phyloP scores from a whole-genome alignment of 1,140 invertebrate species.

The Samia ricini region DNA sequence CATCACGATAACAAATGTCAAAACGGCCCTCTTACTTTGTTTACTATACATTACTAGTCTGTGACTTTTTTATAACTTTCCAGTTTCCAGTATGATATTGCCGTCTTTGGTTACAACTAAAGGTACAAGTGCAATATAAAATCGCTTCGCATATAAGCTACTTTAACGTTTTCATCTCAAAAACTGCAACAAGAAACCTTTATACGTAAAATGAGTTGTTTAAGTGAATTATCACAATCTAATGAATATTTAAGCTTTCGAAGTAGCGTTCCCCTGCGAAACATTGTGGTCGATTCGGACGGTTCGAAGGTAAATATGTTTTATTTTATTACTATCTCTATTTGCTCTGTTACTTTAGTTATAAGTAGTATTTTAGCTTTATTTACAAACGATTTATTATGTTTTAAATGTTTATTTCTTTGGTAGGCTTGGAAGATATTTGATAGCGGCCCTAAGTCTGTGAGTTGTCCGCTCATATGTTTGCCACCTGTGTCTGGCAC shows the following conservation, averaged over 20 bases:
- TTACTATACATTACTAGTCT: too few species aligned
- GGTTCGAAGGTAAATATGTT: slow-evolving; percentile 82
- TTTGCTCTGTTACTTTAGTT: too few species aligned
- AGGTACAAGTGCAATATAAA: too few species aligned
- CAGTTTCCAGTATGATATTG: too few species aligned
- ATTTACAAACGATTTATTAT: neutral
- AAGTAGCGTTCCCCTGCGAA: slow-evolving; percentile 88
- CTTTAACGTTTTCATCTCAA: neutral
- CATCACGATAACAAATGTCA: too few species aligned
- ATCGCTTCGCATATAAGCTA: too few species aligned
- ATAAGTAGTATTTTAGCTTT: too few species aligned
- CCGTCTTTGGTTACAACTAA: too few species aligned
- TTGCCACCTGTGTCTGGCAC: slow-evolving; percentile 93
- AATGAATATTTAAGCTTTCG: slow-evolving; percentile 92
- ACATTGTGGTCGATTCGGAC: slow-evolving; percentile 89
- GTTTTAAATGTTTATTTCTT: slow-evolving; percentile 19
- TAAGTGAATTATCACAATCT: slow-evolving; percentile 85
- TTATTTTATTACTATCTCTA: neutral
- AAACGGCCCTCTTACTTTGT: too few species aligned
- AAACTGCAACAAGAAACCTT: too few species aligned
- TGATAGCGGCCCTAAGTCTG: slow-evolving; percentile 90
- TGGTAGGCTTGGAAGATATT: slow-evolving; percentile 90
- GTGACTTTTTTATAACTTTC: too few species aligned
- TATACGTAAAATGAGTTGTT: slow-evolving; percentile 77
- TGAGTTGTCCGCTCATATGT: slow-evolving; percentile 89